A percentile compares a stretch with the other conserved stretches of the same genome.
Conservation (phyloP, 2,888 invertebrate species). For the Melipona bicolor region DNA sequence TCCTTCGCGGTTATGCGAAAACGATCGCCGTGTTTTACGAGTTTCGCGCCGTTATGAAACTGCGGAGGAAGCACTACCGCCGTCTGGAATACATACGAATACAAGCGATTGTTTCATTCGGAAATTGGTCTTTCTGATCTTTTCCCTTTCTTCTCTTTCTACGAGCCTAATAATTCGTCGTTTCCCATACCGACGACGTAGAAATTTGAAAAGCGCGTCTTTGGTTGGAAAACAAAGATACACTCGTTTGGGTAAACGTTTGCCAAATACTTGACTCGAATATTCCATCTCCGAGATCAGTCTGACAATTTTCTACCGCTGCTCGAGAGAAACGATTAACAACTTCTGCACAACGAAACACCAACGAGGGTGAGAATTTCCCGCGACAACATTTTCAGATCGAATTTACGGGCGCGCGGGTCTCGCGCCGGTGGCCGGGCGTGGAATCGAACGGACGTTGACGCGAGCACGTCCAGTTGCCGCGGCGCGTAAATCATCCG, state of each 20-base stretch:
- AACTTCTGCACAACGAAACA: too few relatives aligned
- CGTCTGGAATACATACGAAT: background rate
- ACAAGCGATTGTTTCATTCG: background rate
- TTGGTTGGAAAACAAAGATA: background rate
- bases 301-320: too few relatives aligned
- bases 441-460: conserved; percentile 17
- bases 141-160: background rate
- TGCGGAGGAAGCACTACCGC: background rate
- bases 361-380: background rate
- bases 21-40: background rate
- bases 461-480: conserved; percentile 12
- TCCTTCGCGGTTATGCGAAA: background rate
- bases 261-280: too few relatives aligned
- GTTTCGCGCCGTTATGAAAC: background rate
- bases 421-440: background rate
- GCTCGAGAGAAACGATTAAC: too few relatives aligned
- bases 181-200: background rate
- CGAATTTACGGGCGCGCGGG: background rate
- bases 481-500: conserved; percentile 48
- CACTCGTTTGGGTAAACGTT: too few relatives aligned
- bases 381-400: background rate
- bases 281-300: too few relatives aligned
- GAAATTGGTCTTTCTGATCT: background rate
- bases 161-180: background rate
- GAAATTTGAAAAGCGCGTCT: background rate